Evolutionary conservation across 2,888 invertebrate genomes (phyloP), one percentile per base, ranked within the genome.

Genomic region (Drosophila rellima): DNA sequence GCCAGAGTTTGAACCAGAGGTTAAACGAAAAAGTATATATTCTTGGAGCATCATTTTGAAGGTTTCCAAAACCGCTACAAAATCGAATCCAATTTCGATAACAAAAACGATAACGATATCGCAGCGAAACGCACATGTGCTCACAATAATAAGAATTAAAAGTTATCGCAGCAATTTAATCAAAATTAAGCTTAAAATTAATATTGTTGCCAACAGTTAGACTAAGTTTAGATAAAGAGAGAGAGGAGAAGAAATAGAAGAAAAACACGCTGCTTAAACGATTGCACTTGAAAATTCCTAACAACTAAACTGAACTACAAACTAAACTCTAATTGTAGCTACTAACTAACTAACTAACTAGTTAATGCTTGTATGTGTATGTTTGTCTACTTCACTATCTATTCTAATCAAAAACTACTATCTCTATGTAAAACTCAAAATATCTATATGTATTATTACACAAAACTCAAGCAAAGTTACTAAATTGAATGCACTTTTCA

Each of bases 21-120:
- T 48, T 54, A 35, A 65, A 67, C n/a, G n/a, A 26, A 56, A 64
- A 73, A 50, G 62, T 23, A 65, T 81, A 75, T 80, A 79, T 85
- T 85, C 82, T 81, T 85, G 86, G 66, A 82, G 48, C 44, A 69
- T 63, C 39, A 47, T 82, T 85, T 76, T 82, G 54, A 62, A 61
- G 88, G 85, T 88, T 88, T 88, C 52, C 69, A 74, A 82, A 83
- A 79, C 88, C 80, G 18, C 39, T 20, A 6, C 40, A 18, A 70
- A 39, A 73, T 20, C 47, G 50, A 78, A 42, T 54, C n/a, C 57
- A 26, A 57, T 37, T 39, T 51, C 61, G 55, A 55, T 40, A 60
- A 17, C 54, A 29, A 42, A 33, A 60, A 40, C 62, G 42, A 73
- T 60, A 63, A 40, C 61, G 40, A 74, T 59, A 62, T 40, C 44